Percentiles rank a stretch among this genome's conserved stretches.
Evolutionary conservation across 2,797 vertebrate genomes (phyloP).

Genomic region (Chelonia mydas): DNA sequence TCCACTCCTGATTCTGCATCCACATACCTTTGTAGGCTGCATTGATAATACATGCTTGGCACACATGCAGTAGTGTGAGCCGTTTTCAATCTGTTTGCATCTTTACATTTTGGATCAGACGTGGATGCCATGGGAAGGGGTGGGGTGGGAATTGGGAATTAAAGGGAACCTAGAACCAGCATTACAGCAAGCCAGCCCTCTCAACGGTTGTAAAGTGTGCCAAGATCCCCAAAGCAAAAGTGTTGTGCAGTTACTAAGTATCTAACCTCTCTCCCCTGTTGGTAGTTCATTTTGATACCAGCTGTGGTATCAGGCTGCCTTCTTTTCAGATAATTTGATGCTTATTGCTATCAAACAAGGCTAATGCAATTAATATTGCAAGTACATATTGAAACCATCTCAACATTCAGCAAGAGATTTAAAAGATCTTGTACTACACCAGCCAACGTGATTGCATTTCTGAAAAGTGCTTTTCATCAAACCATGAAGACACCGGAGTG

Average conservation of each 20-base stretch:
- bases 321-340: not conserved
- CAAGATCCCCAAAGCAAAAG: not conserved
- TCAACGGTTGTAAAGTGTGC: not conserved
- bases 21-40: not conserved
- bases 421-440: not conserved
- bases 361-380: not conserved
- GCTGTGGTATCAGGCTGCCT: not conserved
- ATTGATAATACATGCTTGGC: not conserved
- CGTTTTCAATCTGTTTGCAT: not conserved
- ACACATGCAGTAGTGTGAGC: not conserved
- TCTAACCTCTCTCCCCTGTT: not conserved
- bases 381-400: not conserved
- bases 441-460: not conserved
- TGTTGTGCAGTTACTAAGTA: not conserved
- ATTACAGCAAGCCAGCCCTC: not conserved
- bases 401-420: not conserved
- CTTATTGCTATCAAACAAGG: not conserved
- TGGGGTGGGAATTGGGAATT: not conserved
- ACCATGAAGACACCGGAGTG: not conserved
- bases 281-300: not conserved
- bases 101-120: not conserved
- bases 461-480: constrained; percentile 32
- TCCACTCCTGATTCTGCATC: not conserved
- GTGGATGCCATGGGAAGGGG: not conserved
- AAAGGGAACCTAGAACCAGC: not conserved